Base-by-base conservation (phyloP, 37 sponge, comb jelly and placozoan genomes). In the Chondrilla cf. caribensis region DNA sequence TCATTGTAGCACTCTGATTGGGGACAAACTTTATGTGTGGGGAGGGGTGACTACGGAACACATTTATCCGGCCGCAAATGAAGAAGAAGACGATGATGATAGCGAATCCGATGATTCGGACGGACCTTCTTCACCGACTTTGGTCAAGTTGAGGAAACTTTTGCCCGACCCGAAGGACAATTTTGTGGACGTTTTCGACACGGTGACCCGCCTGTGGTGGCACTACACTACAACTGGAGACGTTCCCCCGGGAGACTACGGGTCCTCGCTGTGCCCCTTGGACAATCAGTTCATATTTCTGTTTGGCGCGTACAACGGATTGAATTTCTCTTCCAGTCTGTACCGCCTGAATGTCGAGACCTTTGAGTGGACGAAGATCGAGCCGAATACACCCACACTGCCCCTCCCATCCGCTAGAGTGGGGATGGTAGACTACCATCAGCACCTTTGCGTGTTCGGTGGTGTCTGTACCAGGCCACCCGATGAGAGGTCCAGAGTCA, bases 321-420 rank as follows among this genome's bases (percentile, higher is more conserved):
- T 73, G 22, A 3, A 73, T 7, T 73, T 73, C 44, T 42, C 44
- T 43, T 25, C 21, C 76, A 43, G 40, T 37, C 76, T 73, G 19
- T 38, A 39, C 40, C 76, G 76, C 44, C 43, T 73, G 2, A 37
- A 40, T 15, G 38, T 73, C 38, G 31, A 32, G 9, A 73, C 25
- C 76, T 39, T 73, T 22, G 44, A 39, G 44, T 73, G 76, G 76
- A 37, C 21, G 41, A 73, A 73, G 76, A 73, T 73, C 15, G 25
- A 73, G 44, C 76, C 76, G 25, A 40, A 19, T 3, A 40, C 42
- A n/a, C 2, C 21, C 24, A 24, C 36, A 17, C 19, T 1, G 42
- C 76, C 76, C 21, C 24, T 38, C 1, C 41, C 43, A 2, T 32
- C 36, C 24, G 31, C 31, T 42, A 32, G 76, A 32, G 36, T 37